These are phyloP conservation scores for Phymastichus coffea DNA, from an alignment of 1,140 invertebrate species.

Conservation along the genomic window DNA sequence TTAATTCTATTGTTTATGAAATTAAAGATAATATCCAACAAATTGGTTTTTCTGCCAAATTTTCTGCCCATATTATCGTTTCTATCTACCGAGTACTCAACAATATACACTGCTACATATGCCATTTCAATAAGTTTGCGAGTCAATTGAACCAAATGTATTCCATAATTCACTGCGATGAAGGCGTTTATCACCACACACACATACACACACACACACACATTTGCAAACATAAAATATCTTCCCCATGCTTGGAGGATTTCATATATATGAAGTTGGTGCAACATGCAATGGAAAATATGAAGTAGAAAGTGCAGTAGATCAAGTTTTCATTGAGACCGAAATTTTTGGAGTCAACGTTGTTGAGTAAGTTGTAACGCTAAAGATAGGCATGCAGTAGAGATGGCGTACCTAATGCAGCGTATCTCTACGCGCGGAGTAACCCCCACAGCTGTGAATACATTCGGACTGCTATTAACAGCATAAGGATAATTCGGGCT, in stretches of 20 bases:
- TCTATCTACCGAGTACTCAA: slow-evolving; percentile 16
- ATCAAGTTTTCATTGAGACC: too few relatives aligned
- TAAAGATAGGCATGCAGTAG: too few relatives aligned
- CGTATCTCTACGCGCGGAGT: too few relatives aligned
- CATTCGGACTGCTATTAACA: too few relatives aligned
- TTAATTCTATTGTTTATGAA: slow-evolving; percentile 8
- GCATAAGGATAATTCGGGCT: too few relatives aligned
- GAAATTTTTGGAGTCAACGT: slow-evolving; percentile 6
- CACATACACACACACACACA: background rate
- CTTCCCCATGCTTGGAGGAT: background rate
- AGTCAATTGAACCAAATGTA: slow-evolving; percentile 20
- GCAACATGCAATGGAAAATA: slow-evolving; percentile 2
- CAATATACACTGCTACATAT: slow-evolving; percentile 18
- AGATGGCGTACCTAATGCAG: too few relatives aligned
- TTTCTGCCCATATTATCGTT: slow-evolving; percentile 18
- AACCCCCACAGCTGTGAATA: too few relatives aligned
- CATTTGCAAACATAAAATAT: background rate
- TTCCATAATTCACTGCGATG: slow-evolving; percentile 15
- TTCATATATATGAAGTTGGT: background rate
- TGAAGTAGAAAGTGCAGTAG: background rate
- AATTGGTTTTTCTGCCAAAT: slow-evolving; percentile 12
- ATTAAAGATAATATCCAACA: background rate
- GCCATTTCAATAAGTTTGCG: slow-evolving; percentile 17
- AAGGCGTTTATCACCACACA: slow-evolving; percentile 19
- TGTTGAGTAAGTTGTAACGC: slow-evolving; percentile 14